phyloP scores from a whole-genome alignment of 2,888 invertebrate genomes.

The Scaptomyza tumidula region DNA sequence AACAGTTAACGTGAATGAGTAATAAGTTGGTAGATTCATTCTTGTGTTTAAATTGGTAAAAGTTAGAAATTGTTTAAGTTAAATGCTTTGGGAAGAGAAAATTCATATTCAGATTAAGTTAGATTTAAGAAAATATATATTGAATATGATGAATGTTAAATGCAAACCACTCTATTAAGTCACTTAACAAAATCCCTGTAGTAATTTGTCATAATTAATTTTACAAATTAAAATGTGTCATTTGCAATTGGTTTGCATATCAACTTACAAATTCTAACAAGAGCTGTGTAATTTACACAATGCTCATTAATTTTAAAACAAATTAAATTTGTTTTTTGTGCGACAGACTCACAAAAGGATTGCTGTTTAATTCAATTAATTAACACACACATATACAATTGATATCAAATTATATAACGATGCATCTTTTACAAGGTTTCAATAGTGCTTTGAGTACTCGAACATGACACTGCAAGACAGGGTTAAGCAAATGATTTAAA shows the following conservation, averaged over 20 bases:
- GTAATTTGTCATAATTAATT: conserved; percentile 5
- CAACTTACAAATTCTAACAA: conserved; percentile 2
- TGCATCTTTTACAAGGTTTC: conserved; percentile 42
- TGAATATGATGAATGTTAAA: too few relatives aligned
- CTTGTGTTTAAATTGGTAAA: too few relatives aligned
- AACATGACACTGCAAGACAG: conserved; percentile 13
- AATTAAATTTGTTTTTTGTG: conserved; percentile 21
- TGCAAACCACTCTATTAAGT: too few relatives aligned
- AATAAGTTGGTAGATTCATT: too few relatives aligned
- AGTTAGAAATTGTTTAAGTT: too few relatives aligned
- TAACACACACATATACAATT: conserved; percentile 36
- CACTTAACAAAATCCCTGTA: too few relatives aligned
- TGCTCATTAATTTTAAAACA: conserved; percentile 32
- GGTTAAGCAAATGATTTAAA: neutral
- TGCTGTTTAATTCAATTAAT: conserved; percentile 59
- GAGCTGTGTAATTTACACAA: conserved; percentile 15
- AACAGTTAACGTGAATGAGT: conserved; percentile 8
- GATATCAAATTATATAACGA: conserved; percentile 60
- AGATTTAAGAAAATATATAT: too few relatives aligned
- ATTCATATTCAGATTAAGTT: neutral
- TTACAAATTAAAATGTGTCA: conserved; percentile 1
- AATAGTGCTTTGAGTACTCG: neutral
- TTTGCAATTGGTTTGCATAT: conserved; percentile 1
- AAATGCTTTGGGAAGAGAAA: too few relatives aligned
- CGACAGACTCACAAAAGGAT: conserved; percentile 18